Conservation (phyloP, 2,888 invertebrate species). For the Eristalis arbustorum region DNA sequence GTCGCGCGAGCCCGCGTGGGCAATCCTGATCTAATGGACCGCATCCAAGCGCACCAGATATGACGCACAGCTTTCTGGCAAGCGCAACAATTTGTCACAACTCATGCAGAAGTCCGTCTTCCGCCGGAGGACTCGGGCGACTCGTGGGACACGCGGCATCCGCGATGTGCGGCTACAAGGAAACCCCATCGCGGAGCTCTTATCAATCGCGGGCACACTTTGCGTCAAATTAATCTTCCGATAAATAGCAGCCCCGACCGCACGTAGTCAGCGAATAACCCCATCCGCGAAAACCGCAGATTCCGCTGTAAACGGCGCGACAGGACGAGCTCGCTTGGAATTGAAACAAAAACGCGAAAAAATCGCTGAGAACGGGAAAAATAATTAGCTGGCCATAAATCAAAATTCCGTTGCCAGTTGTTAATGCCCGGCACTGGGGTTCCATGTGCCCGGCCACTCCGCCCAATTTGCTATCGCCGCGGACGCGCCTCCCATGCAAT, state of each 20-base stretch:
- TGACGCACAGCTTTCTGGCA: not conserved
- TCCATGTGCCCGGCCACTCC: conserved; percentile 24
- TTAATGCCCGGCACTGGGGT: conserved; percentile 37
- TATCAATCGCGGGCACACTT: conserved; percentile 40
- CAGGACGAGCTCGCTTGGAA: conserved; percentile 38
- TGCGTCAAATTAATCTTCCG: conserved; percentile 36
- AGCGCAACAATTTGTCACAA: not conserved
- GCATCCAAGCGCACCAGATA: not conserved
- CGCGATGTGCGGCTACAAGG: not conserved
- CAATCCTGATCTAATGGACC: conserved; percentile 7
- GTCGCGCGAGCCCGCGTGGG: not conserved
- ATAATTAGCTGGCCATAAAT: conserved; percentile 67
- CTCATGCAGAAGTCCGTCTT: not conserved
- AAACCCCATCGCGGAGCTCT: not conserved
- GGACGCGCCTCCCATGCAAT: conserved; percentile 4
- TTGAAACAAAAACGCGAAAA: conserved; percentile 34
- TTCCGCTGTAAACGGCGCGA: conserved; percentile 32
- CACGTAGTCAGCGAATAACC: conserved; percentile 29
- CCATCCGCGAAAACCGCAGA: conserved; percentile 24
- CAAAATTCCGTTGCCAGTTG: conserved; percentile 58
- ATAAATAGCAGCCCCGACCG: conserved; percentile 5
- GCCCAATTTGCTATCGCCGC: conserved; percentile 26
- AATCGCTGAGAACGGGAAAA: conserved; percentile 27
- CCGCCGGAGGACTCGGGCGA: not conserved
- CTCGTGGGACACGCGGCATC: no score